Conservation (phyloP, 2,113 vertebrate genomes). For the Lepidothrix coronata region DNA sequence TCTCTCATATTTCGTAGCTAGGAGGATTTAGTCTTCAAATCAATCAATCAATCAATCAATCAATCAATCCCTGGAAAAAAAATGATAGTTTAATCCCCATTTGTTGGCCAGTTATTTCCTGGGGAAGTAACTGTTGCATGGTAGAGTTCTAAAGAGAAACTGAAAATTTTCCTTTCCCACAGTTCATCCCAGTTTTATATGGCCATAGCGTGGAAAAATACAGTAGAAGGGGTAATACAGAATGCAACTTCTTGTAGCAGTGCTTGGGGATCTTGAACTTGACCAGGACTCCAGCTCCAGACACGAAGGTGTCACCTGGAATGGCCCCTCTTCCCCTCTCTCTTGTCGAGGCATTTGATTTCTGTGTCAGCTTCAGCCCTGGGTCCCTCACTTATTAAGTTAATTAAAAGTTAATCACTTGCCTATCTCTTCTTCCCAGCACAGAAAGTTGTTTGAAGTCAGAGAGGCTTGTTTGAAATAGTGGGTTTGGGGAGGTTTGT, state of each 20-base stretch:
- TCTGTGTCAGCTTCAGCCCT: not conserved
- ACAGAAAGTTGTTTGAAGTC: not conserved
- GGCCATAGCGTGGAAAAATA: not conserved
- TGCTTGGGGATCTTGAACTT: not conserved
- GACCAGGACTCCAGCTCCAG: not conserved
- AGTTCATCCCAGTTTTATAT: not conserved
- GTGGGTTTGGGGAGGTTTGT: fast-evolving
- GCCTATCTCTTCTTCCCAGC: not conserved
- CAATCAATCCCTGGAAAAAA: not conserved
- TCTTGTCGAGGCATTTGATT: not conserved
- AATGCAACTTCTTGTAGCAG: not conserved
- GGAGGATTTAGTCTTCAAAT: not conserved
- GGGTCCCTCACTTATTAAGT: fast-evolving
- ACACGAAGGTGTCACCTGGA: not conserved
- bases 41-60: not conserved
- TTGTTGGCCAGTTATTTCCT: not conserved
- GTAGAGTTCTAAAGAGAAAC: not conserved
- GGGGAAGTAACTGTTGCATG: not conserved
- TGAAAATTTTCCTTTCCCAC: not conserved
- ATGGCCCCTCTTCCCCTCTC: not conserved
- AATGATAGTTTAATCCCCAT: fast-evolving
- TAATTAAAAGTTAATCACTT: not conserved
- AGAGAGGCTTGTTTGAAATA: not conserved
- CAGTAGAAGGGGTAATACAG: not conserved
- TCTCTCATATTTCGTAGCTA: not conserved